Conservation (phyloP, 2,888 invertebrate species). For the Panzeria rudis region DNA sequence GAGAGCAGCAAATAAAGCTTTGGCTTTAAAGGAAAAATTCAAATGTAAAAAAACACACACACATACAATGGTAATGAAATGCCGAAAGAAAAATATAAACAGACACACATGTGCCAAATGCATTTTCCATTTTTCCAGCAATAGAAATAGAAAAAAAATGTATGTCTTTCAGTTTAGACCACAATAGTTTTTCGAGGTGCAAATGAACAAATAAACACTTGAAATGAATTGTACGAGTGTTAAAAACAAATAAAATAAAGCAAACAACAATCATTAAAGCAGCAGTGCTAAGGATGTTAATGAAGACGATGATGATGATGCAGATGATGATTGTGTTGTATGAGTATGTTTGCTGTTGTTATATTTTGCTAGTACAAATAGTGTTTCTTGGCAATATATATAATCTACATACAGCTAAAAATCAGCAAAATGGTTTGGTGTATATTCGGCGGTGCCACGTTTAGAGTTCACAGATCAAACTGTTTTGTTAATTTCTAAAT, state of each 20-base stretch:
- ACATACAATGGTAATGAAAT: slow-evolving; percentile 40
- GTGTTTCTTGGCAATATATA: slow-evolving; percentile 39
- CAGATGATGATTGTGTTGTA: neutral
- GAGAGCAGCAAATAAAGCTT: slow-evolving; percentile 10
- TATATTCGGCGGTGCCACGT: neutral
- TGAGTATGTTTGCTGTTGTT: slow-evolving; percentile 11
- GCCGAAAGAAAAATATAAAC: neutral
- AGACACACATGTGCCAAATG: slow-evolving; percentile 4
- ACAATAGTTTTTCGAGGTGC: slow-evolving; percentile 53
- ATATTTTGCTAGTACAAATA: slow-evolving; percentile 16
- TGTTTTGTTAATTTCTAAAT: no score
- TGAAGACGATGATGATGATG: neutral
- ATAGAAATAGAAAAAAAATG: neutral
- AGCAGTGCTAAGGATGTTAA: slow-evolving; percentile 8
- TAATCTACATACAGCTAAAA: neutral
- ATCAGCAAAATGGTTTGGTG: neutral
- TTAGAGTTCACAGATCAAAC: neutral
- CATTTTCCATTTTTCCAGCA: slow-evolving; percentile 45
- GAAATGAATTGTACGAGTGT: slow-evolving; percentile 40
- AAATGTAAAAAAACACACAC: slow-evolving; percentile 1
- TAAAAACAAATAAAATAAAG: slow-evolving; percentile 36
- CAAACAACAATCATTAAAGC: slow-evolving; percentile 27
- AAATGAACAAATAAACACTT: slow-evolving; percentile 67
- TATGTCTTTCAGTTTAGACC: slow-evolving; percentile 4
- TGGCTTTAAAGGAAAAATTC: slow-evolving; percentile 5